Evolutionary conservation across 2,888 invertebrate species (phyloP).

Genomic region (Linyphia triangularis): DNA sequence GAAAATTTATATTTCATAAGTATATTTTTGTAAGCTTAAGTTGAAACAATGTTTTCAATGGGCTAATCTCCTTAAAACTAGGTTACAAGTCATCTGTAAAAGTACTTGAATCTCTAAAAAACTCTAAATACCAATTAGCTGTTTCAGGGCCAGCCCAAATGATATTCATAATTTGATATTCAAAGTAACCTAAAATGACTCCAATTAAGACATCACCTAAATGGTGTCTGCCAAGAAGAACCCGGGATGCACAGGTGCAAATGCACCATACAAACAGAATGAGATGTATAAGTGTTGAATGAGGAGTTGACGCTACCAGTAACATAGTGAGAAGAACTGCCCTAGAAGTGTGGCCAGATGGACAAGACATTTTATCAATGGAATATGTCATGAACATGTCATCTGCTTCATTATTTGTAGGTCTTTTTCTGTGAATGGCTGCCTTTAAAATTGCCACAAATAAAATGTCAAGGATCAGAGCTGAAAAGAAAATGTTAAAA

Average conservation of each 20-base stretch:
- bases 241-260: slow-evolving; percentile 87
- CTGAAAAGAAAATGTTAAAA: slow-evolving; percentile 83
- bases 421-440: slow-evolving; percentile 87
- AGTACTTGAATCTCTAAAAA: slow-evolving; percentile 65
- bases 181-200: slow-evolving; percentile 85
- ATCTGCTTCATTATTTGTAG: slow-evolving; percentile 83
- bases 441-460: slow-evolving; percentile 89
- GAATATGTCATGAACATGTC: slow-evolving; percentile 86
- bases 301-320: slow-evolving; percentile 80
- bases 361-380: slow-evolving; percentile 94
- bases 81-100: slow-evolving; percentile 62
- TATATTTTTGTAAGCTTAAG: no score
- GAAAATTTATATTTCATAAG: neutral
- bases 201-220: slow-evolving; percentile 91
- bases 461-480: slow-evolving; percentile 89
- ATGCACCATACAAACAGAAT: slow-evolving; percentile 87
- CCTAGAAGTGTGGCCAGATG: slow-evolving; percentile 95
- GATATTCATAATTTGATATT: slow-evolving; percentile 81
- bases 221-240: slow-evolving; percentile 92
- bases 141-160: slow-evolving; percentile 72
- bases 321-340: slow-evolving; percentile 88
- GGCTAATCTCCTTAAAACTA: neutral
- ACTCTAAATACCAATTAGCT: slow-evolving; percentile 65
- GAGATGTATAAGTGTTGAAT: slow-evolving; percentile 82
- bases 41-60: neutral